Evolutionary conservation across 2,888 invertebrate species (phyloP).

Genomic region (Spicauda simplicius): DNA sequence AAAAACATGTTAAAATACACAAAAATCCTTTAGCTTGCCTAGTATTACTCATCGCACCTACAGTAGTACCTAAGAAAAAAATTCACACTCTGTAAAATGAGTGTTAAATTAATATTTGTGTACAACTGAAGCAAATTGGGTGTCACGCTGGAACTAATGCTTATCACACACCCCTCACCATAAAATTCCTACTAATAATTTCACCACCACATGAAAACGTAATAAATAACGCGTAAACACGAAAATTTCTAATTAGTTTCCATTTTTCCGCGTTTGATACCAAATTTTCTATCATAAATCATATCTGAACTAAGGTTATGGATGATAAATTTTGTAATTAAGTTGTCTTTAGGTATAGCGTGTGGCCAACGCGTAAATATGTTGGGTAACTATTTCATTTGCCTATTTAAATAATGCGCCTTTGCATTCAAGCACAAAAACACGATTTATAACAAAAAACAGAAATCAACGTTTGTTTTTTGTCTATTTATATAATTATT

Average conservation of each 20-base stretch:
- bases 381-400: neutral
- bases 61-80: too few species aligned
- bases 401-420: neutral
- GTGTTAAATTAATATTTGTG: neutral
- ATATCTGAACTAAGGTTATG: constrained; percentile 20
- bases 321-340: constrained; percentile 32
- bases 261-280: constrained; percentile 30
- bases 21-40: too few species aligned
- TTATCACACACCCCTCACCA: constrained; percentile 19
- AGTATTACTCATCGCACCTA: too few species aligned
- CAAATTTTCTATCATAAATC: constrained; percentile 22
- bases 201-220: constrained; percentile 46
- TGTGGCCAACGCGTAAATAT: neutral
- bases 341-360: constrained; percentile 24
- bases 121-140: neutral
- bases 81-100: neutral
- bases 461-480: too few species aligned
- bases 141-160: neutral
- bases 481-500: too few species aligned
- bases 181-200: constrained; percentile 40
- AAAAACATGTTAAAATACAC: too few species aligned
- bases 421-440: neutral
- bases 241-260: constrained; percentile 51
- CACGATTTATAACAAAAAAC: too few species aligned
- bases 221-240: constrained; percentile 51